These are phyloP conservation scores for Pseudomyrmex dendroicus DNA, from an alignment of 1,140 invertebrate species.

Conservation along the genomic window DNA sequence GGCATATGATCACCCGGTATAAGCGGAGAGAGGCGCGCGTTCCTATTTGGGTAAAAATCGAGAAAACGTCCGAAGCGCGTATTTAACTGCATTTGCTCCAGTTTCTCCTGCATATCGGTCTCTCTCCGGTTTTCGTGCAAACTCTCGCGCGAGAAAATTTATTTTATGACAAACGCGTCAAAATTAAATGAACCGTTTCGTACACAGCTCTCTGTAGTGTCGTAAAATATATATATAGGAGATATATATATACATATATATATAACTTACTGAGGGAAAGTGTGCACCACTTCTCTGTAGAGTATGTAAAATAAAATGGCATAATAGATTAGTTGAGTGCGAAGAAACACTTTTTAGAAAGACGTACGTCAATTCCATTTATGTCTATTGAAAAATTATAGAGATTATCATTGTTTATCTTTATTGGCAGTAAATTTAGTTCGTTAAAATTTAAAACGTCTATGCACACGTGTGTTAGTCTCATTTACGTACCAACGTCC, in stretches of 20 bases:
- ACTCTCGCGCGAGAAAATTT: neutral
- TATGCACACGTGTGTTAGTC: neutral
- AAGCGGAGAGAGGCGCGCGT: constrained; percentile 23
- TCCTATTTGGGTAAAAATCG: constrained; percentile 63
- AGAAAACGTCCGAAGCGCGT: constrained; percentile 32
- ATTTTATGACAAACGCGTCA: neutral
- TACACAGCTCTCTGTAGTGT: no score
- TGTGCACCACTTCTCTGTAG: no score
- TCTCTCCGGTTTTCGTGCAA: constrained; percentile 31
- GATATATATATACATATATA: no score
- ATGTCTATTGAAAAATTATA: no score
- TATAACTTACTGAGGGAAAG: neutral
- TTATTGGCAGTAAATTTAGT: no score
- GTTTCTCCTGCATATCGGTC: constrained; percentile 41
- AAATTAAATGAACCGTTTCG: no score
- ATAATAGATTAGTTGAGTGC: no score
- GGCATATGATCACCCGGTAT: neutral
- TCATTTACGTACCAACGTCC: constrained; percentile 1
- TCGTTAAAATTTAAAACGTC: neutral
- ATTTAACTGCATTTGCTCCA: constrained; percentile 59
- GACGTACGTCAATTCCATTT: no score
- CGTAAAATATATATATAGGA: no score
- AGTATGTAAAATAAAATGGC: no score
- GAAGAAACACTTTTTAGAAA: no score
- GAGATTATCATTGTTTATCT: no score